A percentile compares a stretch with the other conserved stretches of the same genome.
Evolutionary conservation across 2,113 vertebrate species (phyloP).

Genomic region (Neogobius melanostomus): DNA sequence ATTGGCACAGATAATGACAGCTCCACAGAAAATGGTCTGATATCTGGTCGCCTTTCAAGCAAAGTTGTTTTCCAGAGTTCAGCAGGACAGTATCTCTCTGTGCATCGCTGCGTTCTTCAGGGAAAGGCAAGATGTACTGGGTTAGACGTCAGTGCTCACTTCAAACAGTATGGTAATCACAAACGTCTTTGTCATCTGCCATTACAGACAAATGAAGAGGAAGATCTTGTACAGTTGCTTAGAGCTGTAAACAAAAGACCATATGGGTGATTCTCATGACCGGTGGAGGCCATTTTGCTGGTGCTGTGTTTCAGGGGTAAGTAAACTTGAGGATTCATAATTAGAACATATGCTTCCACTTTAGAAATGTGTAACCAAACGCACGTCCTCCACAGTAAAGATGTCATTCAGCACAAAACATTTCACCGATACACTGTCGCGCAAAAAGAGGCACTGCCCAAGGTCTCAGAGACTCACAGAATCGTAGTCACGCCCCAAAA

Average conservation of each 20-base stretch:
- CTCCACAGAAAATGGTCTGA: slow-evolving; percentile 23
- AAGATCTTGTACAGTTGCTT: slow-evolving; percentile 70
- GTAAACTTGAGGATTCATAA: slow-evolving; percentile 13
- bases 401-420: slow-evolving; percentile 90
- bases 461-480: slow-evolving; percentile 83
- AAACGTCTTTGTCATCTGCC: background rate
- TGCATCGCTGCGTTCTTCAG: slow-evolving; percentile 82
- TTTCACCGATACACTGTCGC: slow-evolving; percentile 95
- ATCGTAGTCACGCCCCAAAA: slow-evolving; percentile 74
- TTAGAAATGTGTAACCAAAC: background rate
- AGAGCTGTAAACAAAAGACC: slow-evolving; percentile 68
- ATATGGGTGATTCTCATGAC: slow-evolving; percentile 91
- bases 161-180: background rate
- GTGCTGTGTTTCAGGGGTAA: slow-evolving; percentile 90
- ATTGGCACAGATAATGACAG: slow-evolving; percentile 15
- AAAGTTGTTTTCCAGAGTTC: slow-evolving; percentile 84
- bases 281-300: slow-evolving; percentile 94
- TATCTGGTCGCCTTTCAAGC: slow-evolving; percentile 52
- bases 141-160: background rate
- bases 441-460: slow-evolving; percentile 90
- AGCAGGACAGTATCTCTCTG: slow-evolving; percentile 80
- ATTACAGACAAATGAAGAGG: slow-evolving; percentile 44
- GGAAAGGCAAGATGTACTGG: slow-evolving; percentile 72
- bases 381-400: slow-evolving; percentile 70
- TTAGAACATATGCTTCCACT: background rate